Percentiles rank a stretch among this genome's conserved stretches.
Conservation (phyloP, 2,888 invertebrate genomes). For the Apotomis betuletana region DNA sequence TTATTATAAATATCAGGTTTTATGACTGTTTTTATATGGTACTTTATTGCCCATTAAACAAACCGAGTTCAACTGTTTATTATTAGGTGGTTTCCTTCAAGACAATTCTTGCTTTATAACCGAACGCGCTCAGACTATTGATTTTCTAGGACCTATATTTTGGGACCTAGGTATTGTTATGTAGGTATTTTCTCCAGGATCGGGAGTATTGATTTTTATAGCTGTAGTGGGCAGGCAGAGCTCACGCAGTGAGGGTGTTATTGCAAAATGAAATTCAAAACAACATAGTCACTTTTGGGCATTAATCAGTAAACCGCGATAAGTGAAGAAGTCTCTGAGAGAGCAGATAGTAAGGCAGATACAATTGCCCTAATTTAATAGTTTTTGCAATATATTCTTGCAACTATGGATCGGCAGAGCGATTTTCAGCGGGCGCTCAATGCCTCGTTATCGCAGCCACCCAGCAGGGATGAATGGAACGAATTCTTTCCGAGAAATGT, state of each 20-base stretch:
- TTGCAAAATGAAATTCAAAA: too few relatives aligned
- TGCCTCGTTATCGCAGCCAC: background rate
- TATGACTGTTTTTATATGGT: too few relatives aligned
- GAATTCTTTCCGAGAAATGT: background rate
- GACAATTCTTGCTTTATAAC: background rate
- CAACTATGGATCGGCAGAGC: slow-evolving; percentile 2
- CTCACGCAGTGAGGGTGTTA: background rate
- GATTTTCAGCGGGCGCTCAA: background rate
- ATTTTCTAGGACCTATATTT: slow-evolving; percentile 15
- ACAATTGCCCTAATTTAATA: background rate
- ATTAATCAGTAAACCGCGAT: too few relatives aligned
- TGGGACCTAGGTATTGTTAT: background rate
- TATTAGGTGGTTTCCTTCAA: too few relatives aligned
- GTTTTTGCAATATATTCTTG: background rate
- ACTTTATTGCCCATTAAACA: too few relatives aligned
- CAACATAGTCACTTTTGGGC: too few relatives aligned
- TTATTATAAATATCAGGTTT: too few relatives aligned
- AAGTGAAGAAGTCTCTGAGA: too few relatives aligned
- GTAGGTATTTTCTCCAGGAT: slow-evolving; percentile 1
- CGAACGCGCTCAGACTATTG: slow-evolving; percentile 12
- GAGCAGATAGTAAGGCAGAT: too few relatives aligned
- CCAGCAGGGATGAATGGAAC: background rate
- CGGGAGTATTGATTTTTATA: background rate
- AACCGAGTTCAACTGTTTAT: too few relatives aligned
- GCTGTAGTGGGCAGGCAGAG: background rate